Evolutionary conservation across 2,888 invertebrate species (phyloP), one percentile per base, ranked within the genome.

Genomic region (Hydroisotoma schaefferi): DNA sequence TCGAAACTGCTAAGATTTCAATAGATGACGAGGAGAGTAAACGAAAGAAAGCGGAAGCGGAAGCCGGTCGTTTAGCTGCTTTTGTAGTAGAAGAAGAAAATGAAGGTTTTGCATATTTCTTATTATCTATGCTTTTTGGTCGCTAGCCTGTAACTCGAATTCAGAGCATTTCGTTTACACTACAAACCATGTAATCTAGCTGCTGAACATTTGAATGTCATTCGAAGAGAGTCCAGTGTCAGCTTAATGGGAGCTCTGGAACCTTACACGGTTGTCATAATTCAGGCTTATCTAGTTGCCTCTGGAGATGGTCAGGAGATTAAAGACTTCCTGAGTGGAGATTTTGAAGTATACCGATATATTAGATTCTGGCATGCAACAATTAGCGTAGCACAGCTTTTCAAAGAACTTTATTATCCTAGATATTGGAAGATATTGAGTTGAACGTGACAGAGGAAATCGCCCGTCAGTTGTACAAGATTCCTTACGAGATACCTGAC

Each of bases 11-110:
- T 6, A 29, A 69, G 71, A 70, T 71, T 47, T 66, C 65, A 20
- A 68, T 69, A n/a, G 68, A 65, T 38, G 70, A 67, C 27, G 67
- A 69, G 55, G 66, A 59, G 3, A 61, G 57, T 23, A 55, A 63
- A 20, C 52, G 60, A 26, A 61, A 55, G 40, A 72, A 69, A 51
- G 57, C 62, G 10, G 68, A 71, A 53, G 61, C 59, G 2, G 71
- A 70, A 54, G 70, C 68, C 10, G 43, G 53, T 27, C 51, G 59
- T 46, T 23, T 56, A 38, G 22, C 33, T 18, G 22, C 23, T 37
- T 20, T 48, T 5, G 23, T 48, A 48, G 49, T 48, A 25, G 28
- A 56, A 38, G 37, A 27, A 29, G 37, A 48, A 15, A 38, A 33
- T 27, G 52, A 27, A 27, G 46, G 40, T 15, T 40, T 40, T 18